Conservation (phyloP, 2,888 invertebrate species). For the Pammene aurita region DNA sequence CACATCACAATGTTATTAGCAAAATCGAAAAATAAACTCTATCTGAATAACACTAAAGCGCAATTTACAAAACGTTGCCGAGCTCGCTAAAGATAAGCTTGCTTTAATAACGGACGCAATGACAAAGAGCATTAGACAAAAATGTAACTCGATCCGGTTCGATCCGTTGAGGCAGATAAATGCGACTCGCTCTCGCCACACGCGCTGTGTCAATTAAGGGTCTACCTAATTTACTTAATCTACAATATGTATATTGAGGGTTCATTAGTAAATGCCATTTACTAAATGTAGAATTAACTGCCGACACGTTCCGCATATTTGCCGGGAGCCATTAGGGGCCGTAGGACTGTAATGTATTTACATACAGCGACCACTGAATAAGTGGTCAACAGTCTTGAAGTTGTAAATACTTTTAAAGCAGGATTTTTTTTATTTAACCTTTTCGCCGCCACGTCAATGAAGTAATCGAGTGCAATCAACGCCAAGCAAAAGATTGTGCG, state of each 20-base stretch:
- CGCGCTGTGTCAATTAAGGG: conserved; percentile 20
- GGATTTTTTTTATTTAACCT: too few relatives aligned
- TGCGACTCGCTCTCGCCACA: conserved; percentile 16
- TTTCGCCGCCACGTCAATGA: too few relatives aligned
- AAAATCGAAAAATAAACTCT: too few relatives aligned
- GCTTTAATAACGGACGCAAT: conserved; percentile 9
- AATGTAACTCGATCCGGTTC: conserved; percentile 25
- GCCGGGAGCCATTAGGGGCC: neutral
- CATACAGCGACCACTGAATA: too few relatives aligned
- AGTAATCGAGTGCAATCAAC: too few relatives aligned
- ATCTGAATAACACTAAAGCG: neutral
- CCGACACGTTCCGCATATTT: neutral
- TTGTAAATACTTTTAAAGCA: too few relatives aligned
- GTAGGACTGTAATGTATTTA: too few relatives aligned
- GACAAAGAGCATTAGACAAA: conserved; percentile 26
- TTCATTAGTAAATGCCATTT: too few relatives aligned
- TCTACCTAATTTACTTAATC: conserved; percentile 22
- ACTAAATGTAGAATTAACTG: conserved; percentile 23
- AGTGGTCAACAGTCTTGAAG: too few relatives aligned
- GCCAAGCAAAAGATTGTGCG: too few relatives aligned
- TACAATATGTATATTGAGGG: conserved; percentile 18
- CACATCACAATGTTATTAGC: too few relatives aligned
- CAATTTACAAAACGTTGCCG: neutral
- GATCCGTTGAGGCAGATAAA: conserved; percentile 20
- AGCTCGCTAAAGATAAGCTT: conserved; percentile 1